Conservation (phyloP, 2,797 vertebrate species). For the Lutra lutra region DNA sequence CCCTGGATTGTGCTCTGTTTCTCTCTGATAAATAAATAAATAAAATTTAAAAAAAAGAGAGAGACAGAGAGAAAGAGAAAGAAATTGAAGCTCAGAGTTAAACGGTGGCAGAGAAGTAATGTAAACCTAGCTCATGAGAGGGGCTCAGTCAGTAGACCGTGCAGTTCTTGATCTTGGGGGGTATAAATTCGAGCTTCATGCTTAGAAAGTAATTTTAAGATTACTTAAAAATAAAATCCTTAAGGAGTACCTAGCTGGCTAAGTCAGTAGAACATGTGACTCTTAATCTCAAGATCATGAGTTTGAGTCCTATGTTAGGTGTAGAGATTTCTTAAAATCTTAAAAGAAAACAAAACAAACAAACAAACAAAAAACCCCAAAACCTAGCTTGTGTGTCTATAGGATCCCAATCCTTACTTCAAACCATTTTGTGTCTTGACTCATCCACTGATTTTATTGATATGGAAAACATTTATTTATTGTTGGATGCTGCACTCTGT, state of each 20-base stretch:
- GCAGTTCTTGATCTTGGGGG: not conserved
- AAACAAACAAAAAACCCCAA: not conserved
- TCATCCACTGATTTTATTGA: not conserved
- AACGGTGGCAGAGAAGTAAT: not conserved
- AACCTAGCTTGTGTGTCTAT: not conserved
- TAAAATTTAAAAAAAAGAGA: no score
- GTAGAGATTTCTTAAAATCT: not conserved
- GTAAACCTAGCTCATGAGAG: not conserved
- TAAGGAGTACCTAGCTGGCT: not conserved
- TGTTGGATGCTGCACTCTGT: not conserved
- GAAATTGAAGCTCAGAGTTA: not conserved
- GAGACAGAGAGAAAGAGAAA: not conserved
- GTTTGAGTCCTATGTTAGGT: not conserved
- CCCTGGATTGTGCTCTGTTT: no score
- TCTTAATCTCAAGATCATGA: not conserved
- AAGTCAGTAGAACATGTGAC: not conserved
- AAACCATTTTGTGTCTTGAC: not conserved
- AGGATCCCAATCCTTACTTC: not conserved
- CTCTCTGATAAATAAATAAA: no score
- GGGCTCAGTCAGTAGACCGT: not conserved
- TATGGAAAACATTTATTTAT: not conserved
- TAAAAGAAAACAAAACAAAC: not conserved
- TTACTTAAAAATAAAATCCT: not conserved
- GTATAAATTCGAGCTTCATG: not conserved
- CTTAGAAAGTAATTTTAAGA: not conserved